Evolutionary conservation across 2,888 invertebrate genomes (phyloP).

Genomic region (Liopterus haemorrhoidalis): DNA sequence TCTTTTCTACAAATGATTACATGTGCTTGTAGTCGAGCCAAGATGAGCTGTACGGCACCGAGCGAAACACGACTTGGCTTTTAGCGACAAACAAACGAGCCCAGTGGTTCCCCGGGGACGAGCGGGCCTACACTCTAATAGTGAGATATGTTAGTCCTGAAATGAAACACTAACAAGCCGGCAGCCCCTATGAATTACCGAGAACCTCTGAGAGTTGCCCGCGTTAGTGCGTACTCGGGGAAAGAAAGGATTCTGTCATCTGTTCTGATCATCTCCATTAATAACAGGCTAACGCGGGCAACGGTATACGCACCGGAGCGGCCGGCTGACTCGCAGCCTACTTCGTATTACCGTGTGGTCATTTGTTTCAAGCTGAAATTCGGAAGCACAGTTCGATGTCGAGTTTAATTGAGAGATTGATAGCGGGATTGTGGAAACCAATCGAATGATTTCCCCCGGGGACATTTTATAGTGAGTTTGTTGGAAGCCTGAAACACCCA

Average conservation of each 20-base stretch:
- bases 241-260: background rate
- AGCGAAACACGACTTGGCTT: conserved; percentile 22
- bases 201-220: conserved; percentile 3
- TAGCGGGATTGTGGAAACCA: conserved; percentile 1
- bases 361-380: background rate
- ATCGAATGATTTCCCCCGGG: conserved; percentile 8
- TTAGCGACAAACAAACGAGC: conserved; percentile 23
- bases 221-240: too few species aligned
- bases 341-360: too few species aligned
- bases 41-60: background rate
- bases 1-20: conserved; percentile 16
- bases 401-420: conserved; percentile 6
- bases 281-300: too few species aligned
- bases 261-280: too few species aligned
- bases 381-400: background rate
- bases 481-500: too few species aligned
- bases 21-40: conserved; percentile 10
- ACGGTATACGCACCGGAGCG: too few species aligned
- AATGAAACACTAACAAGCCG: conserved; percentile 14
- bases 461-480: too few species aligned
- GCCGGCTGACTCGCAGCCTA: background rate
- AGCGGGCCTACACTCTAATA: conserved; percentile 13
- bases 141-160: conserved; percentile 20
- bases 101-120: conserved; percentile 13
- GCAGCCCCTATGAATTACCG: conserved; percentile 14